Conservation (phyloP, 2,888 invertebrate species). For the Philereme transversata region DNA sequence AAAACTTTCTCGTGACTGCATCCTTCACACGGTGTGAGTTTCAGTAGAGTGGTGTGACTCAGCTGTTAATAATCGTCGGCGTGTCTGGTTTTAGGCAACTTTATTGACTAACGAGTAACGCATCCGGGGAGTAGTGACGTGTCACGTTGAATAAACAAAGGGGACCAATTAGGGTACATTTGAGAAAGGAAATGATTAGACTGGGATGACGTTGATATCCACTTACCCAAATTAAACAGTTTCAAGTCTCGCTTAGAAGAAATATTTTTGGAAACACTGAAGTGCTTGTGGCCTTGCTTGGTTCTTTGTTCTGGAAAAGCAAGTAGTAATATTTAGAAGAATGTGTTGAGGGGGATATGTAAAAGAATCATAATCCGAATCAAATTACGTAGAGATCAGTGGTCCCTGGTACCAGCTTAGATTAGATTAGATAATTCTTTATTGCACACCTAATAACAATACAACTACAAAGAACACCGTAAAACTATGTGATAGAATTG, state of each 20-base stretch:
- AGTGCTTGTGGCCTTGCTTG: no score
- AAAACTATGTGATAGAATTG: no score
- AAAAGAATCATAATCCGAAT: no score
- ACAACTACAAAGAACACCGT: no score
- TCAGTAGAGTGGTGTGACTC: conserved; percentile 53
- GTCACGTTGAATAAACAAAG: conserved; percentile 78
- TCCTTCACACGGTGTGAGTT: conserved; percentile 34
- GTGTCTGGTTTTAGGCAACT: conserved; percentile 61
- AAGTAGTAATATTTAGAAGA: no score
- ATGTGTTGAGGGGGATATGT: no score
- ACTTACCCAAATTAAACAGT: conserved; percentile 18
- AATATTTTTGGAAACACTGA: no score
- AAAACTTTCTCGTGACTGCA: conserved; percentile 31
- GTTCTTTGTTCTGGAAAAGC: no score
- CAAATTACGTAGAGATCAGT: no score
- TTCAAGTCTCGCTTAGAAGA: neutral
- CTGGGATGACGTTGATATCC: conserved; percentile 13
- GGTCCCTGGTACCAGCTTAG: no score
- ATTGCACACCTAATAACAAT: no score
- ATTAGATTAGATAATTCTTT: no score
- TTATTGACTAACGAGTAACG: conserved; percentile 79
- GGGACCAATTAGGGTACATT: conserved; percentile 71
- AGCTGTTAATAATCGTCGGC: conserved; percentile 66
- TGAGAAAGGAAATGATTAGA: conserved; percentile 59
- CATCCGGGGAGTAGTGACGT: conserved; percentile 74